Evolutionary conservation across 1,140 invertebrate species (phyloP).

Genomic region (Aphelinus atriplicis): DNA sequence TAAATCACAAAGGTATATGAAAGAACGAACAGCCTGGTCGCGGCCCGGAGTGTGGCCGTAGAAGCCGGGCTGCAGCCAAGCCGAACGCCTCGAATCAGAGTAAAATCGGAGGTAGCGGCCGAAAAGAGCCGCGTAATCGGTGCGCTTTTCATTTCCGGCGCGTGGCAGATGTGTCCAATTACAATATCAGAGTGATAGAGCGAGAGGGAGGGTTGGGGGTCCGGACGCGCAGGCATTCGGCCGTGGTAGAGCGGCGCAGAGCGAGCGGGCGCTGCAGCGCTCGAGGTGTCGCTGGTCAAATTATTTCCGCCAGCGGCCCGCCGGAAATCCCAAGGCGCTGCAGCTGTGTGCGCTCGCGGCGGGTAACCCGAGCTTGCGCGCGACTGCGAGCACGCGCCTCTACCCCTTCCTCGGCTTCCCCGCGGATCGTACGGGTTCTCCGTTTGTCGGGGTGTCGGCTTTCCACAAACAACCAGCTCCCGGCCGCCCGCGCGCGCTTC

Average conservation of each 20-base stretch:
- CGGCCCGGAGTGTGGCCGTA: too few relatives aligned
- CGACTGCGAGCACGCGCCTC: neutral
- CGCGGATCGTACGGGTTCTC: too few relatives aligned
- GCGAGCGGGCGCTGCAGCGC: neutral
- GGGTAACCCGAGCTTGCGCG: neutral
- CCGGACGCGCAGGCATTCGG: neutral
- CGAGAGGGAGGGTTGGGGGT: neutral
- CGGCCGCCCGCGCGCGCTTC: neutral
- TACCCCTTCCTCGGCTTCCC: conserved; percentile 6
- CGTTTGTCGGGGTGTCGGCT: too few relatives aligned
- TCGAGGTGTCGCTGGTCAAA: neutral
- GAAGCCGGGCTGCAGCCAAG: neutral
- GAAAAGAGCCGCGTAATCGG: conserved; percentile 20
- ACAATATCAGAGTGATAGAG: neutral
- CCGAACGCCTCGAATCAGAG: neutral
- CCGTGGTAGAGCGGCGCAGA: neutral
- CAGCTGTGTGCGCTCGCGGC: too few relatives aligned
- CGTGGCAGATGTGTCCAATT: conserved; percentile 5
- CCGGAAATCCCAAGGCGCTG: neutral
- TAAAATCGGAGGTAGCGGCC: neutral
- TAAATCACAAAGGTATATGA: neutral
- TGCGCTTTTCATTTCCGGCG: conserved; percentile 23
- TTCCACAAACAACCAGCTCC: too few relatives aligned
- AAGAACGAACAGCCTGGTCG: neutral
- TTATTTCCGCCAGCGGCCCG: conserved; percentile 16